Evolutionary conservation across 2,888 invertebrate species (phyloP).

Genomic region (Torymus aiolomorphi): DNA sequence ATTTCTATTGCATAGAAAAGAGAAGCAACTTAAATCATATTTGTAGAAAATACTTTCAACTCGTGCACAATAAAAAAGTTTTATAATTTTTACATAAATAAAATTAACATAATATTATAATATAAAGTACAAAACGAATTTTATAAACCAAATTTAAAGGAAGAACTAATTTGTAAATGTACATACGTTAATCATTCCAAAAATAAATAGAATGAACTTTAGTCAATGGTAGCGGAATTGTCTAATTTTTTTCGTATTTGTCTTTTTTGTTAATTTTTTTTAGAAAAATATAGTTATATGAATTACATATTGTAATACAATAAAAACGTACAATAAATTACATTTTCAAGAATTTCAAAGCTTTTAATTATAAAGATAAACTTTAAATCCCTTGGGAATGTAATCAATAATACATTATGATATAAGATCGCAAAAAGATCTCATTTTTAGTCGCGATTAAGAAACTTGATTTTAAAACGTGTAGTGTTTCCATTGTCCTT

Average conservation of each 20-base stretch:
- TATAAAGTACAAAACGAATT: conserved; percentile 50
- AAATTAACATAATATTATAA: conserved; percentile 41
- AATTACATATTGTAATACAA: conserved; percentile 39
- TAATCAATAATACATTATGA: conserved; percentile 20
- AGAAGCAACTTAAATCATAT: conserved; percentile 3
- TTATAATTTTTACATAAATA: conserved; percentile 33
- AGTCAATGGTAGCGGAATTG: conserved; percentile 31
- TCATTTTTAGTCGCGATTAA: conserved; percentile 44
- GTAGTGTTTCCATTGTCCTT: conserved; percentile 27
- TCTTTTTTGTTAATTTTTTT: conserved; percentile 45
- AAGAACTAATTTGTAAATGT: conserved; percentile 46
- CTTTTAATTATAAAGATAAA: conserved; percentile 24
- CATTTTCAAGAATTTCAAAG: conserved; percentile 45
- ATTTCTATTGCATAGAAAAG: conserved; percentile 17
- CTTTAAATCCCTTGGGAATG: conserved; percentile 29
- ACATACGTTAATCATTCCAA: conserved; percentile 28
- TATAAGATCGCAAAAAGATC: conserved; percentile 39
- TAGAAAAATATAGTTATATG: conserved; percentile 57
- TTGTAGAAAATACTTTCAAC: conserved; percentile 25
- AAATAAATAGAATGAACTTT: conserved; percentile 41
- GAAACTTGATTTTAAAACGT: conserved; percentile 48
- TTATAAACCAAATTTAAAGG: conserved; percentile 45
- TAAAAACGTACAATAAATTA: conserved; percentile 41
- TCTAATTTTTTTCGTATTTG: conserved; percentile 49
- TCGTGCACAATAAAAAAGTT: conserved; percentile 40